Base-by-base conservation (phyloP, 2,888 invertebrate species). In the Limenitis arthemis region DNA sequence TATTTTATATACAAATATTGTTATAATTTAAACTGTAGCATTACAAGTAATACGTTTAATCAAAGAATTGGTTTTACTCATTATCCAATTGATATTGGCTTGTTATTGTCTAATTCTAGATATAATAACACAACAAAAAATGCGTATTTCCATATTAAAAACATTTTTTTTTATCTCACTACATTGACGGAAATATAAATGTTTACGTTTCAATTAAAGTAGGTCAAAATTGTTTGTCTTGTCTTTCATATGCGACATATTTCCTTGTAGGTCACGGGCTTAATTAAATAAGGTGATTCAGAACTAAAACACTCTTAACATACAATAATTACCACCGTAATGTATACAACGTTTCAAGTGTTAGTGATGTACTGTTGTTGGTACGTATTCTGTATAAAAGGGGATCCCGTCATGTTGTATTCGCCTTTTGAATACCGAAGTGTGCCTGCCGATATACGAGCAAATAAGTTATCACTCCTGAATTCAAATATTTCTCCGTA, bases 371-470 rank as follows among this genome's bases (percentile, higher is more conserved):
- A 61, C 49, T 56, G 54, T 51, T 55, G 55, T 51, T 46, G 58
- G 46, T 59, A 53, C 42, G 31, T 52, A 44, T 44, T 58, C 40
- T 57, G 53, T 46, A 55, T 53, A 11, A 52, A 61, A n/a, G 70
- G 70, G 34, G 72, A 77, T 40, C 64, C 66, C 33, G 59, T 69
- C 43, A 64, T 72, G 61, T 70, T 70, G 47, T 69, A 71, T 44
- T 68, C 72, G 28, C 66, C 72, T 34, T 65, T 69, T 11, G 78
- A 77, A 55, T 63, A 67, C 48, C 70, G 73, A 54, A 61, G 70
- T 50, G 53, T 56, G 11, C 54, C 59, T 44, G 46, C 54, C 32
- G 59, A 62, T 38, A 51, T 53, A 46, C 44, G 47, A 53, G 30
- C 47, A 30, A 54, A 54, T 49, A 43, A 48, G 44, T 49, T 59